Evolutionary conservation across 2,797 vertebrate genomes (phyloP).

Genomic region (Galaxias olidus): DNA sequence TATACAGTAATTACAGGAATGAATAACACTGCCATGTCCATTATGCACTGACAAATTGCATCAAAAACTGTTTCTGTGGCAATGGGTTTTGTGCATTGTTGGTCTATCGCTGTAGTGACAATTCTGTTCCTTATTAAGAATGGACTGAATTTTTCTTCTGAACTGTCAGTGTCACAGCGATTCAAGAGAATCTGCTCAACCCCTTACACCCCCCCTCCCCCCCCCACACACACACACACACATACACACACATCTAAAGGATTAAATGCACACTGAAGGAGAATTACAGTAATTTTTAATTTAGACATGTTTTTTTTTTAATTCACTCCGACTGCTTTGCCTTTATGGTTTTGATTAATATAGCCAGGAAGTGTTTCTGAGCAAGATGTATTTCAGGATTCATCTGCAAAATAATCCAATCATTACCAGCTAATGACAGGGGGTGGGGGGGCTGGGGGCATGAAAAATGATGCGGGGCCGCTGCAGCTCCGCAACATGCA

Average conservation of each 20-base stretch:
- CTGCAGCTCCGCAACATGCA: slow-evolving; percentile 83
- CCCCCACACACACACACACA: not conserved
- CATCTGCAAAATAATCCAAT: slow-evolving; percentile 99
- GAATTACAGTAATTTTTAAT: slow-evolving; percentile 94
- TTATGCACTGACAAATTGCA: not conserved
- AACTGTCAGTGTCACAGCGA: slow-evolving; percentile 40
- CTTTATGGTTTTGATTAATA: slow-evolving; percentile 99
- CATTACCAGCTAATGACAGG: slow-evolving; percentile 99
- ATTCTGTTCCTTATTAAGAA: slow-evolving; percentile 4
- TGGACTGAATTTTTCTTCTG: slow-evolving; percentile 18
- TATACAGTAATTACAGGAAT: not conserved
- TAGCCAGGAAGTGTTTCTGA: slow-evolving; percentile 94
- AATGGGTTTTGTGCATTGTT: not conserved
- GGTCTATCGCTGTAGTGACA: not conserved
- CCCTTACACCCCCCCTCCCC: slow-evolving; percentile 5
- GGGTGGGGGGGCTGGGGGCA: slow-evolving; percentile 70
- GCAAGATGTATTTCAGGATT: slow-evolving; percentile 98
- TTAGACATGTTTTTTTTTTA: slow-evolving; percentile 92
- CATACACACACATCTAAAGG: slow-evolving; percentile 53
- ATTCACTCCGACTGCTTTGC: slow-evolving; percentile 93
- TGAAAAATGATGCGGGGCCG: slow-evolving; percentile 93
- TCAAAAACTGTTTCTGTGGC: not conserved
- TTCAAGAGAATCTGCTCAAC: slow-evolving; percentile 36
- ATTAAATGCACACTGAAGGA: slow-evolving; percentile 91
- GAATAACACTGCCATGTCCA: not conserved